Base-by-base conservation (phyloP, 2,888 invertebrate species). In the Marasmarcha lunaedactyla region DNA sequence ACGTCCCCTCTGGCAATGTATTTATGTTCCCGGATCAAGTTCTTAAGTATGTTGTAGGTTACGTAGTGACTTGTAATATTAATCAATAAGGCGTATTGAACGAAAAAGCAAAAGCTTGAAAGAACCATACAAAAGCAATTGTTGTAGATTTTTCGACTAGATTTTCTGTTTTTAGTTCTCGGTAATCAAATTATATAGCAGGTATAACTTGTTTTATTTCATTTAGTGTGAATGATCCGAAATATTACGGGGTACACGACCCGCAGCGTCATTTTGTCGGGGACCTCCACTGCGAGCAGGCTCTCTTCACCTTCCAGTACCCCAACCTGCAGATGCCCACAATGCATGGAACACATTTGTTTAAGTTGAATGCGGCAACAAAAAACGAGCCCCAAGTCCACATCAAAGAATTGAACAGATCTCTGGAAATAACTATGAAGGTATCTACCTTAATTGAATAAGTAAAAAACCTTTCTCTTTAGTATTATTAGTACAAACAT, bases 291-390 rank as follows among this genome's bases (percentile, higher is more conserved):
- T 81, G 81, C 44, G 73, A 74, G 38, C 44, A 65, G 45, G 61
- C 69, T 1, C 48, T 78, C 6, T 77, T 74, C 45, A 63, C 73
- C 0, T 70, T 59, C 43, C 77, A 79, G 45, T 78, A 79, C 39
- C 79, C 79, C 0, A 71, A 69, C 48, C 46, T 72, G 27, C 55
- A 58, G 14, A 47, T 77, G 59, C 63, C 64, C 0, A 59, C 71
- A 0, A 44, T 48, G 0, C 55, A 64, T 1, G 76, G 71, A 7
- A 60, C 48, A 27, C 52, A 68, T 41, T 49, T 70, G 0, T 78
- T 77, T 74, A 63, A 49, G 41, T 43, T 56, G 1, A 73, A 74
- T 46, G 55, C 63, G 1, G 65, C 74, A 0, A 45, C 61, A 1
- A 81, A 81, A 42, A 37, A 57, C 4, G 59, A 59, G 1, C 49